Evolutionary conservation across 2,113 vertebrate species (phyloP).

Genomic region (Pontoporia blainvillei): DNA sequence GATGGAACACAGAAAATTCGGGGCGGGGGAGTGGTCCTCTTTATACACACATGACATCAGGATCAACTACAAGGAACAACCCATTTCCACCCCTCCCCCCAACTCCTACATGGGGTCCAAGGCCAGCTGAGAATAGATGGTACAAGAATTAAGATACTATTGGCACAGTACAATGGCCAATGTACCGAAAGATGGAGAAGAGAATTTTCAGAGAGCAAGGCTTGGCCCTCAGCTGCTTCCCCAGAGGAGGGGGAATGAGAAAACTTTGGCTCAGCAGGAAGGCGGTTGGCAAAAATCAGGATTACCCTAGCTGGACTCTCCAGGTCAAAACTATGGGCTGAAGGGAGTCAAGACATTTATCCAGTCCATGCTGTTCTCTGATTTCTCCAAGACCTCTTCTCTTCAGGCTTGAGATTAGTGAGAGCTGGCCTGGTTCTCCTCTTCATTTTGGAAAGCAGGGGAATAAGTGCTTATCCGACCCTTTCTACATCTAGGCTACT

Average conservation of each 20-base stretch:
- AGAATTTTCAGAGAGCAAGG: slow-evolving; percentile 58
- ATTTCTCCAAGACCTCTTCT: slow-evolving; percentile 34
- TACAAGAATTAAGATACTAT: slow-evolving; percentile 82
- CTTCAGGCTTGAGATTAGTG: background rate
- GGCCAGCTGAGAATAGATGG: slow-evolving; percentile 62
- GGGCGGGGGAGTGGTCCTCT: slow-evolving; percentile 10
- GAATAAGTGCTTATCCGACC: slow-evolving; percentile 45
- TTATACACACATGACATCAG: slow-evolving; percentile 50
- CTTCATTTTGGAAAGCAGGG: slow-evolving; percentile 43
- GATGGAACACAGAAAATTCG: slow-evolving; percentile 55
- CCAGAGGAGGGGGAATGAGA: slow-evolving; percentile 39
- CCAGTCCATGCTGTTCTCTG: background rate
- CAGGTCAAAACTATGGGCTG: background rate
- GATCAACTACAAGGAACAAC: slow-evolving; percentile 48
- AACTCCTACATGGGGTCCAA: slow-evolving; percentile 56
- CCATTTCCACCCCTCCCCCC: slow-evolving; percentile 33
- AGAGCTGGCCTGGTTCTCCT: slow-evolving; percentile 6
- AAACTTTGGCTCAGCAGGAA: slow-evolving; percentile 68
- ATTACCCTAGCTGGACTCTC: slow-evolving; percentile 29
- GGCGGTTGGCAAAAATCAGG: slow-evolving; percentile 44
- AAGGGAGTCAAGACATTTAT: background rate
- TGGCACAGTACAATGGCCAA: slow-evolving; percentile 77
- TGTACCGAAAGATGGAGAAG: slow-evolving; percentile 71
- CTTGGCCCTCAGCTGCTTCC: slow-evolving; percentile 60
- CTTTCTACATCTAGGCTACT: slow-evolving; percentile 9